Conservation (phyloP, 2,113 vertebrate species). For the Nyctibius bracteatus region DNA sequence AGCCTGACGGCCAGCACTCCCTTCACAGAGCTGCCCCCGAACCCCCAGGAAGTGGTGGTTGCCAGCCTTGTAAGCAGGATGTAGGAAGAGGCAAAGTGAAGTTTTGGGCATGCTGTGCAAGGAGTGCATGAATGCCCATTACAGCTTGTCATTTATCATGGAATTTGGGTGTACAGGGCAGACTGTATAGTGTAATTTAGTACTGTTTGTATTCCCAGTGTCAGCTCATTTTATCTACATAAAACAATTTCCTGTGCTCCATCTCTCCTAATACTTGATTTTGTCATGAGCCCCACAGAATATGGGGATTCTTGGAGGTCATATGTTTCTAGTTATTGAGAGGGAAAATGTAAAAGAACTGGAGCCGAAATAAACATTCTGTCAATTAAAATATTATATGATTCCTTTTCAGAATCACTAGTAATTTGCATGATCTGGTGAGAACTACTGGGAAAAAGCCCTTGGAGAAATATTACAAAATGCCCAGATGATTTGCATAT, state of each 20-base stretch:
- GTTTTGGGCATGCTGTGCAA: not conserved
- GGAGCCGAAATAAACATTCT: slow-evolving; percentile 6
- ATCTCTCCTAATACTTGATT: not conserved
- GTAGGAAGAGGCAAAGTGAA: not conserved
- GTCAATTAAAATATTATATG: slow-evolving; percentile 36
- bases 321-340: not conserved
- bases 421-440: slow-evolving; percentile 36
- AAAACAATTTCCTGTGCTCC: not conserved
- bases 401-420: slow-evolving; percentile 10
- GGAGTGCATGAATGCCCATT: not conserved
- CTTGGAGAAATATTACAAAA: slow-evolving; percentile 45
- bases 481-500: slow-evolving; percentile 44
- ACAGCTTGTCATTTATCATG: not conserved
- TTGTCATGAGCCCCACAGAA: not conserved
- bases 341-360: not conserved
- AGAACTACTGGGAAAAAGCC: slow-evolving; percentile 22
- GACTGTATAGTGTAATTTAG: not conserved
- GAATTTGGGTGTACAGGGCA: not conserved
- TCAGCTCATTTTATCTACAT: not conserved
- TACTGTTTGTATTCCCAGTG: not conserved
- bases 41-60: not conserved
- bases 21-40: not conserved
- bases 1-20: accelerated
- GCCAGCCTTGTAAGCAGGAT: not conserved
- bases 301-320: not conserved